Evolutionary conservation across 2,797 vertebrate genomes (phyloP), one percentile per base, ranked within the genome.

Genomic region (Sardinella longiceps): DNA sequence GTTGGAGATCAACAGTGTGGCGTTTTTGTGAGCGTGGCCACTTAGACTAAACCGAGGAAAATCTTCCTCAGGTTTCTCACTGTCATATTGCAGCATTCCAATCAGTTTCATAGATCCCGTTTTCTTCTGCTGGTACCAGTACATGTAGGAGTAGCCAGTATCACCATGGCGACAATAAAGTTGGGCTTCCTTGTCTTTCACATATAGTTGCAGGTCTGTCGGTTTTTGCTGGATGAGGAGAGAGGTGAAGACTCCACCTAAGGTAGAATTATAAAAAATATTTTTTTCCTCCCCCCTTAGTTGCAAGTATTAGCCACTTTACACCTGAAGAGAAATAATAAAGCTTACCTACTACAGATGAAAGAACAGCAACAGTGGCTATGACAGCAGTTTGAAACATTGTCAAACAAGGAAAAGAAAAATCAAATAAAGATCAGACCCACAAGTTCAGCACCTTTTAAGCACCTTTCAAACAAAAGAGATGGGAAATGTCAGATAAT

Each of bases 51-150:
- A 48, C 46, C 46, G 46, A 48, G 46, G 10, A 48, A 48, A 48
- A 14, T 48, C 9, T 48, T 48, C 12, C 46, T 48, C 46, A 0
- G 46, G 46, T 48, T 0, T 48, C 1, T 10, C 9, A 9, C 7
- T 5, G 48, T 83, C 83, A 51, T 3, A 1, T 53, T 2, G 3
- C 39, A 83, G 18, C 37, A 46, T 37, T 7, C 45, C 33, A 0
- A 87, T 83, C 46, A 85, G 50, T 1, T 1, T 7, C 30, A 84
- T 74, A 15, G 28, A 63, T 63, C 60, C 60, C 3, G 63, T 51
- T 70, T 39, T 3, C 43, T 46, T 84, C 46, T 81, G 84, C 84
- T 25, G 58, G 66, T 88, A 88, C 87, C 87, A 86, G 48, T 60
- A 60, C 87, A 88, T 88, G 18, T 50, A 14, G 30, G 15, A 46